Evolutionary conservation across 2,113 vertebrate species (phyloP), one percentile per base, ranked within the genome.

Genomic region (Channa argus): DNA sequence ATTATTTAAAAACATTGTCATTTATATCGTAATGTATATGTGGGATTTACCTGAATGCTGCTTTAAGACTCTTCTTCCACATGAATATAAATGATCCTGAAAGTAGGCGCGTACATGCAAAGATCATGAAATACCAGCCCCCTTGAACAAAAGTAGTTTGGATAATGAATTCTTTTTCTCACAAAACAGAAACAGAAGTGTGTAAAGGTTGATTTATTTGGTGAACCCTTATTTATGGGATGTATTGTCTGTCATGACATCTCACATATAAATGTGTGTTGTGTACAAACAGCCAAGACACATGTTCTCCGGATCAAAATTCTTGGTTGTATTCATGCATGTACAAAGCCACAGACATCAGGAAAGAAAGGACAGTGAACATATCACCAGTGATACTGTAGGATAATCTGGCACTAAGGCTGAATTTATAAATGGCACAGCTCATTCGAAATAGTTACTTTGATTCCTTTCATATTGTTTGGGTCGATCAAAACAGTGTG

Each of bases 191-290:
- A 9, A 81, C 63, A 77, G 24, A 52, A 10, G 79, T 85, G 63
- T 90, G 84, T 80, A 74, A 79, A 91, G 77, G 75, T 83, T 71
- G 74, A 80, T 91, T 85, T 91, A 88, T 92, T 91, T 87, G 82
- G 78, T 86, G 34, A 82, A 76, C 65, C 68, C 45, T 80, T 87
- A 86, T 91, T 89, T 85, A 91, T 88, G 86, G 85, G 81, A 87
- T 83, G 89, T 87, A 83, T 61, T 85, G 76, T 62, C 77, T 85
- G 74, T 6, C 10, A 43, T 9, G 39, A 67, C n/a, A 24, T n/a
- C 54, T 34, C 12, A 52, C 5, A 36, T 4, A 8, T 44, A 43
- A n/a, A 0, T 36, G 63, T 69, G 44, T 58, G n/a, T 63, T 58
- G n/a, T 63, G 47, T 41, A 67, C 71, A 51, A 49, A 55, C 24